These are phyloP conservation scores for Sparus aurata DNA, from an alignment of 2,797 vertebrate genomes.

Conservation along the genomic window DNA sequence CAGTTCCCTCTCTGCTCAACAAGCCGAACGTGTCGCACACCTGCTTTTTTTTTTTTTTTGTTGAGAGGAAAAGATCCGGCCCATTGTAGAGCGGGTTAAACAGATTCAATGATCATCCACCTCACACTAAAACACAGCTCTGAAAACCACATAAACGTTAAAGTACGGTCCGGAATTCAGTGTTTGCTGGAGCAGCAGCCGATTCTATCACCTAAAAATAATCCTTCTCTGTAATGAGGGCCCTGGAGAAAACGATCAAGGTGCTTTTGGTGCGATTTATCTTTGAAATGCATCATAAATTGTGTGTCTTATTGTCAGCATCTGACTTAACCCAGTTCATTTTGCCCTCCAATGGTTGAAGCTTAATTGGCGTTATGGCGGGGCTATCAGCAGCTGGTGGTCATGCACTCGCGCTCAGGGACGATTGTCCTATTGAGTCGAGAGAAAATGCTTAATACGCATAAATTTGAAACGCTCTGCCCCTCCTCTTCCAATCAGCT, in stretches of 20 bases:
- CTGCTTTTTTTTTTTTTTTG: not conserved
- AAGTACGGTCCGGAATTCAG: conserved; percentile 8
- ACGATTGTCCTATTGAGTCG: conserved; percentile 30
- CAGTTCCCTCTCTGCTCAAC: conserved; percentile 29
- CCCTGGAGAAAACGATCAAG: conserved; percentile 32
- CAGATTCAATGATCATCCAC: conserved; percentile 10
- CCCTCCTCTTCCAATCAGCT: not conserved
- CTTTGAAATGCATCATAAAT: conserved; percentile 44
- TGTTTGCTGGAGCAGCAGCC: conserved; percentile 1
- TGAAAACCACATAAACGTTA: conserved; percentile 12
- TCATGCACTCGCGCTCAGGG: conserved; percentile 44
- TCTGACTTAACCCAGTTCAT: conserved; percentile 47
- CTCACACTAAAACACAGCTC: conserved; percentile 25
- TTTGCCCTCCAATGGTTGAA: conserved; percentile 54
- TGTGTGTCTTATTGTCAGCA: conserved; percentile 41
- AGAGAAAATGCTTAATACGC: conserved; percentile 7
- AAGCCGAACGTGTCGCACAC: conserved; percentile 3
- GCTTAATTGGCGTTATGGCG: conserved; percentile 42
- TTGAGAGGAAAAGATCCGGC: conserved; percentile 1
- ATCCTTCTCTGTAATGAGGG: conserved; percentile 10
- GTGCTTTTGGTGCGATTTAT: conserved; percentile 35
- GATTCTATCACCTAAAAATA: conserved; percentile 4
- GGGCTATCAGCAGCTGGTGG: conserved; percentile 47
- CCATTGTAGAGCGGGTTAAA: conserved; percentile 29
- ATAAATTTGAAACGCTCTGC: not conserved